Base-by-base conservation (phyloP, 2,888 invertebrate genomes). In the Melikaiella ostensackeni region DNA sequence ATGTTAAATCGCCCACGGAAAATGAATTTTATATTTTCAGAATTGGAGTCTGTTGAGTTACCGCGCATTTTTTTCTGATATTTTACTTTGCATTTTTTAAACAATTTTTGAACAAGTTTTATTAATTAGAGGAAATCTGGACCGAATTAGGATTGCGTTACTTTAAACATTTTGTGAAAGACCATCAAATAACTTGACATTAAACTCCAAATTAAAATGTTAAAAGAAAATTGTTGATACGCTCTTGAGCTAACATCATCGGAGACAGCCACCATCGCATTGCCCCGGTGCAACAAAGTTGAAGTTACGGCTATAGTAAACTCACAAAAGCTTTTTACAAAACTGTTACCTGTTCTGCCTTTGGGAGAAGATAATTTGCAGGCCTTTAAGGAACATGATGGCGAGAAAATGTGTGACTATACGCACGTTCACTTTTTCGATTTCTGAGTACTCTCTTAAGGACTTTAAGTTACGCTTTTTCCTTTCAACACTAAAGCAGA, bases 311-410 rank as follows among this genome's bases (percentile, higher is more conserved):
- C 76, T 81, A 76, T 79, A 85, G 82, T 84, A 87, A 89, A 89
- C 89, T 88, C 88, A 85, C 89, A 86, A 90, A 90, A 90, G 89
- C 90, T 90, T 89, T 90, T 88, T 89, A 89, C 88, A 87, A 89
- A 89, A 89, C 75, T 78, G 78, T 57, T 74, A 59, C 57, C 74
- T 59, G 38, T 74, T 42, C 24, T 21, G 74, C 57, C 74, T 57
- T 59, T 24, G 74, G 33, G 59, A 74, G 74, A 59, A 21, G 9
- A 50, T 74, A 74, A 74, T 59, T 74, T 74, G 57, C 59, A 16
- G n/a, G 16, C 50, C 35, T 74, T 59, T 59, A 74, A 57, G 57
- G 9, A 38, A 59, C 59, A 42, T 57, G 27, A 5, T 70, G 70
- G 30, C 70, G 27, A 19, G 46, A 9, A 42, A 70, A 50, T 30